Evolutionary conservation across 2,113 vertebrate species (phyloP).

Genomic region (Helogale parvula): DNA sequence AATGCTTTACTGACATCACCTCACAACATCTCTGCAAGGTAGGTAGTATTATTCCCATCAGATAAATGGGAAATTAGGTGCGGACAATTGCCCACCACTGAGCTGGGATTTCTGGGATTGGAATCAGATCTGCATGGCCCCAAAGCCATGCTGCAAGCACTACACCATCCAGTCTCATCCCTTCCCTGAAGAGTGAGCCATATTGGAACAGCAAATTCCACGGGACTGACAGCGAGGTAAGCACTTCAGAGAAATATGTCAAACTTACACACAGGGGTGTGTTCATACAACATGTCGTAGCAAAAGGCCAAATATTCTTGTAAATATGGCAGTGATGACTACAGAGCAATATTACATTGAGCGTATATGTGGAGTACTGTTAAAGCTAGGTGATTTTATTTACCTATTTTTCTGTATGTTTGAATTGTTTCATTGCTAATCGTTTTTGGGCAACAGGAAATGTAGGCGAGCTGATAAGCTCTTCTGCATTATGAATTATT

Average conservation of each 20-base stretch:
- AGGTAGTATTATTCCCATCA: background rate
- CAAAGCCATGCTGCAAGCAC: background rate
- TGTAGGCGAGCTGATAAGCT: constrained; percentile 37
- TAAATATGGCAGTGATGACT: background rate
- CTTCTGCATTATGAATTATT: constrained; percentile 35
- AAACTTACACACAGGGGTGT: background rate
- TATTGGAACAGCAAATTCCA: background rate
- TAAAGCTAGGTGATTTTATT: constrained; percentile 49
- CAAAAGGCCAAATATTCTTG: background rate
- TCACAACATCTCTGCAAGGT: background rate
- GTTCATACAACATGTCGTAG: background rate
- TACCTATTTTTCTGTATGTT: background rate
- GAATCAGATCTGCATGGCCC: background rate
- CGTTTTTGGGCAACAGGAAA: constrained; percentile 11
- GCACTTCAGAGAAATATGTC: background rate
- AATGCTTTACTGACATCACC: background rate
- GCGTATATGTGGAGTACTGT: background rate
- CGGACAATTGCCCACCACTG: background rate
- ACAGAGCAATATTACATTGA: background rate
- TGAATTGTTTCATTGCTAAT: constrained; percentile 46
- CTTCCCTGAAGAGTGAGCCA: background rate
- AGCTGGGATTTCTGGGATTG: background rate
- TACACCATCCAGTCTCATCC: no score
- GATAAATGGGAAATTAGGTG: background rate
- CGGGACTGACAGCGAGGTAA: background rate